Base-by-base conservation (phyloP, 1,140 invertebrate genomes). In the Microvelia longipes region DNA sequence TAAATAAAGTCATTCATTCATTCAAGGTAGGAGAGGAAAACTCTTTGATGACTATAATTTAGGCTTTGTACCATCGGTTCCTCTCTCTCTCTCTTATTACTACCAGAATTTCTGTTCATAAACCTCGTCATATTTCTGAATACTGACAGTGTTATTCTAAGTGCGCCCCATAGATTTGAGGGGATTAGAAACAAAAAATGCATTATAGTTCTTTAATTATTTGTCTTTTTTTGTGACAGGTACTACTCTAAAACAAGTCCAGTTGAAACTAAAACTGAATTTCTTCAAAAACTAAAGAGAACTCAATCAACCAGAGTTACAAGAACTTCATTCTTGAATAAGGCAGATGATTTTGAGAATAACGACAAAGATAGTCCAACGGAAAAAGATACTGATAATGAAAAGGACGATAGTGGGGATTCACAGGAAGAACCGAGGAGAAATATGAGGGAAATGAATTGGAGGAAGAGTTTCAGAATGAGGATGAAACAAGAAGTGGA, bases 271-370 rank as follows among this genome's bases (percentile, higher is more conserved):
- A 25, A 68, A 65, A 63, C 62, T 28, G 65, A 24, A 66, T 68
- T 65, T 72, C 74, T 0, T 30, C 73, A 24, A 78, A 78, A 1
- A 76, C 78, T 1, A 76, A 73, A 2, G 75, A 75, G 26, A 79
- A 80, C 66, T 62, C 75, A 77, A 1, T 81, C 80, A 0, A 79
- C 79, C 0, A 63, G 80, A 11, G 79, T 79, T 0, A n/a, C n/a
- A n/a, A 72, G 80, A 28, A 80, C 80, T 0, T 77, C 81, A 1
- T 74, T 78, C 1, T 76, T 81, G 1, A 76, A 79, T 69, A 79
- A 80, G 50, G 78, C 77, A 2, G 80, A 77, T 60, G 26, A 72
- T 74, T 11, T 69, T 74, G 24, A 73, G 76, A 60, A 50, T 70
- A n/a, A 15, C 25, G 35, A 50, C 72, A 62, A 66, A 71, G 50